Conservation (phyloP, 2,888 invertebrate species). For the Noctuana brunneofusca region DNA sequence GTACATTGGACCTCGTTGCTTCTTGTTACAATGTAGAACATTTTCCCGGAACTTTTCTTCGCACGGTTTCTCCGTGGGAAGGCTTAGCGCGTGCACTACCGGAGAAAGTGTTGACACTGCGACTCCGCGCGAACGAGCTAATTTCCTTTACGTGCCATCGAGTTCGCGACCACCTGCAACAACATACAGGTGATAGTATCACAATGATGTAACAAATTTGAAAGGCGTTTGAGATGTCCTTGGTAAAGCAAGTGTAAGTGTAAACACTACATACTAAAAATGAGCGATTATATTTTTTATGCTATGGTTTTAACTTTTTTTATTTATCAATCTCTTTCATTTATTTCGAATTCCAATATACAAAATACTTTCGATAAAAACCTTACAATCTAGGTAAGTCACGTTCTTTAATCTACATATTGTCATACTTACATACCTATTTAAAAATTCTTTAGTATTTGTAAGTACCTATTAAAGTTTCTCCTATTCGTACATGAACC, state of each 20-base stretch:
- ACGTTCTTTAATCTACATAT: no score
- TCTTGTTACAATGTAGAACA: conserved; percentile 59
- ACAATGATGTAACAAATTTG: conserved; percentile 51
- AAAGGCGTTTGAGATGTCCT: conserved; percentile 48
- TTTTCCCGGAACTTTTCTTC: conserved; percentile 67
- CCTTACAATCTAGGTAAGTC: no score
- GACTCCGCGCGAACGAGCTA: conserved; percentile 50
- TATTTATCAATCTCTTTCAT: no score
- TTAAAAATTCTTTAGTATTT: no score
- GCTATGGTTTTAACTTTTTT: no score
- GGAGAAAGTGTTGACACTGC: conserved; percentile 74
- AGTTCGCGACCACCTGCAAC: conserved; percentile 63
- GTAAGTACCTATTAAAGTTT: no score
- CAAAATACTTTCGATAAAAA: no score
- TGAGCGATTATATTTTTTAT: no score
- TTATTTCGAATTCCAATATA: no score
- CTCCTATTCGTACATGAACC: no score
- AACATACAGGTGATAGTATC: conserved; percentile 53
- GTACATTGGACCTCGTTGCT: conserved; percentile 56
- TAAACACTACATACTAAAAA: background rate
- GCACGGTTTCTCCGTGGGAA: conserved; percentile 74
- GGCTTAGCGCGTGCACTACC: conserved; percentile 53
- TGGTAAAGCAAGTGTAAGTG: background rate
- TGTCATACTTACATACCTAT: no score
- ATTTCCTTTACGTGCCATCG: conserved; percentile 62